Conservation (phyloP, 2,797 vertebrate genomes). For the Manis pentadactyla region DNA sequence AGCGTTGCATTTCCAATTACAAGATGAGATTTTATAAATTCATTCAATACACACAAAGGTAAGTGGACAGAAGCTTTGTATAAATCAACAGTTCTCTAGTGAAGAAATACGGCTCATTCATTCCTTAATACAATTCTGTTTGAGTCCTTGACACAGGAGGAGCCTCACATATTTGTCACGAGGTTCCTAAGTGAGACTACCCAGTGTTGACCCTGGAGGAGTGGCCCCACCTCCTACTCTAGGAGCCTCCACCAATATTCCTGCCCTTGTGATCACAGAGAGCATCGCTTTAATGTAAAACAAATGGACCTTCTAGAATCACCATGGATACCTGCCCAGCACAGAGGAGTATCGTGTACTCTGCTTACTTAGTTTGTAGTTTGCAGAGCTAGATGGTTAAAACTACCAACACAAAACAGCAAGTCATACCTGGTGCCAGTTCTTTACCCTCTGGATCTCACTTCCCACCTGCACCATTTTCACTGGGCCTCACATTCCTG, state of each 20-base stretch:
- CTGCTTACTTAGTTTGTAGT: background rate
- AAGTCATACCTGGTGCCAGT: background rate
- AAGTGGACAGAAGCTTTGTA: background rate
- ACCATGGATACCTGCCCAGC: background rate
- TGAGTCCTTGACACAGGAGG: background rate
- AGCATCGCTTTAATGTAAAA: background rate
- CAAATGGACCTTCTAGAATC: background rate
- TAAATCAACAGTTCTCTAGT: background rate
- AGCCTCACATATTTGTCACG: background rate
- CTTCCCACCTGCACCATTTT: background rate
- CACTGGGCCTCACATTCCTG: background rate
- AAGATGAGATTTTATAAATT: background rate
- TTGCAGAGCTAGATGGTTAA: background rate
- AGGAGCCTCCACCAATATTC: background rate
- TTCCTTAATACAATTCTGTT: background rate
- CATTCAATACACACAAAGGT: background rate
- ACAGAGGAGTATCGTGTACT: background rate
- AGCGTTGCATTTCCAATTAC: background rate
- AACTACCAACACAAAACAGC: background rate
- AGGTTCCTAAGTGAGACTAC: background rate
- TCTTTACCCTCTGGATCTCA: background rate
- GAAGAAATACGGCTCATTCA: background rate
- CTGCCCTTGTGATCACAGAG: background rate
- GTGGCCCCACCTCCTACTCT: background rate
- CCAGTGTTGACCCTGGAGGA: background rate